Evolutionary conservation across 2,113 vertebrate genomes (phyloP).

Genomic region (Mesocricetus auratus): DNA sequence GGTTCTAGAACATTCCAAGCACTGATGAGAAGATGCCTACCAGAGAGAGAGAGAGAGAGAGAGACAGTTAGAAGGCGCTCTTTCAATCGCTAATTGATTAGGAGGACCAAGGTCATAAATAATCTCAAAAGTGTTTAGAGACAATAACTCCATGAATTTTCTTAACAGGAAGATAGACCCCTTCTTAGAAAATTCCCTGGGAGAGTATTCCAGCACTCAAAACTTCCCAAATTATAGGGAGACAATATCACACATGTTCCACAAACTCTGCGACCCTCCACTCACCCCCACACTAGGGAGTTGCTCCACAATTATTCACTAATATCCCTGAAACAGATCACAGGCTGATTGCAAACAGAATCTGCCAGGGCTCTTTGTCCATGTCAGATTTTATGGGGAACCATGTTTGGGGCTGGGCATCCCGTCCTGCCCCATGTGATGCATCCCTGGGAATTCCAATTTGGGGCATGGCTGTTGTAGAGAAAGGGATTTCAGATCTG

Average conservation of each 20-base stretch:
- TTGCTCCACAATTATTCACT: neutral
- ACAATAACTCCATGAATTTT: neutral
- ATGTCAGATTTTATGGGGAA: neutral
- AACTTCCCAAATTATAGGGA: neutral
- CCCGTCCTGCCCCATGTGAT: fast-evolving
- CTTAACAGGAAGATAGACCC: fast-evolving
- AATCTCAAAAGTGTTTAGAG: neutral
- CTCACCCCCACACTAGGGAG: neutral
- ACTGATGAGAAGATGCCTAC: neutral
- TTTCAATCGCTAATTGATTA: neutral
- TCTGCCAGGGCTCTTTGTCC: fast-evolving
- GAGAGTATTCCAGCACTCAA: neutral
- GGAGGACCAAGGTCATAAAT: neutral
- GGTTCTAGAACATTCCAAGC: slow-evolving; percentile 1
- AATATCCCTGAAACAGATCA: neutral
- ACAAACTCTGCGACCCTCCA: neutral
- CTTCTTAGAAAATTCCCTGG: neutral
- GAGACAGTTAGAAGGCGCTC: neutral
- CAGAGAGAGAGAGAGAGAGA: neutral
- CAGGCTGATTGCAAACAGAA: neutral
- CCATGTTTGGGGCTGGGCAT: too few species aligned
- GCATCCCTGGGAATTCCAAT: neutral
- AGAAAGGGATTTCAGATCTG: neutral
- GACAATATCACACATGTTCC: neutral
- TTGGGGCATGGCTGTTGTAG: neutral